These are phyloP conservation scores for Choloepus hoffmanni DNA, from an alignment of 2,113 vertebrate genomes.

Conservation along the genomic window DNA sequence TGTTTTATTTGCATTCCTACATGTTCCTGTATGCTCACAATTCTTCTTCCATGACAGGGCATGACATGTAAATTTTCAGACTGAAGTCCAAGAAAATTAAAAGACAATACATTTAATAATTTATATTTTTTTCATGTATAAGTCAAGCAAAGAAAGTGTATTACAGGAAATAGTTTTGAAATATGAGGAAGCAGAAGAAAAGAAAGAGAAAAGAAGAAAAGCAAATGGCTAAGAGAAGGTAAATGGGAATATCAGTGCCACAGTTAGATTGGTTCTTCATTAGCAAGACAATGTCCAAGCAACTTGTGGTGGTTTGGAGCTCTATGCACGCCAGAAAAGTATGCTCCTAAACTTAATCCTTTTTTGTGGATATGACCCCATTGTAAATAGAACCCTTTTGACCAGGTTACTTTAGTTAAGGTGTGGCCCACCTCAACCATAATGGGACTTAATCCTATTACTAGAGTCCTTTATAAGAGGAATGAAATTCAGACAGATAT, in stretches of 20 bases:
- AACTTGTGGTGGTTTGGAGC: too few relatives aligned
- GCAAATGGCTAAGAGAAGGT: neutral
- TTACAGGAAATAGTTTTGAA: neutral
- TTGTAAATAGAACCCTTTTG: too few relatives aligned
- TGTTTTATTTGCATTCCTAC: neutral
- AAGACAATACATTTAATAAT: neutral
- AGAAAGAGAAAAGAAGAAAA: neutral
- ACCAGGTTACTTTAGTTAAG: too few relatives aligned
- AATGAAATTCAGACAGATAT: too few relatives aligned
- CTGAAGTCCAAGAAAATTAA: neutral
- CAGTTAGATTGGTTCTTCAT: neutral
- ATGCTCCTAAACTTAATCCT: too few relatives aligned
- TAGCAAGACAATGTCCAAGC: neutral
- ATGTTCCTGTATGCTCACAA: neutral
- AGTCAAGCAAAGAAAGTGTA: neutral
- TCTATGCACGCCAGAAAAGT: too few relatives aligned
- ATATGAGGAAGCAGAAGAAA: neutral
- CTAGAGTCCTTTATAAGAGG: too few relatives aligned
- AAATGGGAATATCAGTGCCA: neutral
- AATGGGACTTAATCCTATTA: too few relatives aligned
- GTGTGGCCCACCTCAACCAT: too few relatives aligned
- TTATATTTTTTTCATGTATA: neutral
- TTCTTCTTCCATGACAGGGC: neutral
- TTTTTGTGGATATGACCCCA: too few relatives aligned
- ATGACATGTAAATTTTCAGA: neutral